A percentile compares a stretch with the other conserved stretches of the same genome.
These are phyloP conservation scores for Bucco capensis DNA, from an alignment of 2,113 vertebrate genomes.

Conservation along the genomic window DNA sequence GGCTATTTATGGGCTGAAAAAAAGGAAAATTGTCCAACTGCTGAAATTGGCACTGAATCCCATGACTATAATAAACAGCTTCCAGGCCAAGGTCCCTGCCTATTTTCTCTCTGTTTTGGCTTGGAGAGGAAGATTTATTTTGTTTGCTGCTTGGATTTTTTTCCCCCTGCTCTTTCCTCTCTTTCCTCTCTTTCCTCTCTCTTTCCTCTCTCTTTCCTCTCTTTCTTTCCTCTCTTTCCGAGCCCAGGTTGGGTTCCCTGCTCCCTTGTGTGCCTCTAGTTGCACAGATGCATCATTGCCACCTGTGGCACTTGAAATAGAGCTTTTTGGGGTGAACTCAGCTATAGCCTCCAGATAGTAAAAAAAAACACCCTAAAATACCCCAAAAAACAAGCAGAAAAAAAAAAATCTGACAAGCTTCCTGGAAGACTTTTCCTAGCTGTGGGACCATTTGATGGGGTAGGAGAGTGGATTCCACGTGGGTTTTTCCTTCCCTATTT, in stretches of 20 bases:
- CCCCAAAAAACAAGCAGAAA: background rate
- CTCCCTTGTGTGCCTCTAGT: background rate
- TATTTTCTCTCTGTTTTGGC: conserved; percentile 61
- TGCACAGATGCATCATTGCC: background rate
- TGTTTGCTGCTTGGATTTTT: background rate
- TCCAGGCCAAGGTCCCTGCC: conserved; percentile 45
- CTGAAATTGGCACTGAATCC: conserved; percentile 34
- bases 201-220: background rate
- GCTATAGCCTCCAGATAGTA: background rate
- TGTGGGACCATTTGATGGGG: background rate
- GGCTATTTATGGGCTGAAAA: conserved; percentile 25
- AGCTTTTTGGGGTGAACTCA: background rate
- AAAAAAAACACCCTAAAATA: fast-evolving
- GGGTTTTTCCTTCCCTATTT: background rate
- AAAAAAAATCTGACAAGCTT: background rate
- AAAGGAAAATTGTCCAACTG: conserved; percentile 41
- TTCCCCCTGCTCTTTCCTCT: background rate
- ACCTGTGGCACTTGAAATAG: background rate
- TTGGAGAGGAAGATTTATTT: conserved; percentile 24
- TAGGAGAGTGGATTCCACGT: background rate
- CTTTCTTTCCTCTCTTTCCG: background rate
- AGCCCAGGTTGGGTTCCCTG: background rate
- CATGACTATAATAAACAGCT: conserved; percentile 41
- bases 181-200: background rate
- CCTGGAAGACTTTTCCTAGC: background rate